These are phyloP conservation scores for Saxidomus purpurata DNA, from an alignment of 1,140 invertebrate genomes.

Conservation along the genomic window DNA sequence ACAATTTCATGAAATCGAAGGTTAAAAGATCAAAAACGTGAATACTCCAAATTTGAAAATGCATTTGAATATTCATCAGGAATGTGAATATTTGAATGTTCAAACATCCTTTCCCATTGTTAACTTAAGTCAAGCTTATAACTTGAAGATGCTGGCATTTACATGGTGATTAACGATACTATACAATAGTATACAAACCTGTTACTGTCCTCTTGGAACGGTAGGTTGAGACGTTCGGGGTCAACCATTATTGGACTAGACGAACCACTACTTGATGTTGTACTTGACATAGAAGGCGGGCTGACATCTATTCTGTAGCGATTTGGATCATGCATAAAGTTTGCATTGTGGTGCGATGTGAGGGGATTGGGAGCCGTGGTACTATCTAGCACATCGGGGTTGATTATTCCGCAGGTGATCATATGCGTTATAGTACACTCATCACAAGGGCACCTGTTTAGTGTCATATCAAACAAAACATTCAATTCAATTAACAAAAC, in stretches of 20 bases:
- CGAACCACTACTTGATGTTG: constrained; percentile 84
- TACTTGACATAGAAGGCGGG: constrained; percentile 85
- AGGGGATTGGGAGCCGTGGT: constrained; percentile 65
- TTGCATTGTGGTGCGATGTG: constrained; percentile 68
- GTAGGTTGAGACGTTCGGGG: constrained; percentile 76
- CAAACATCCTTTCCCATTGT: no score
- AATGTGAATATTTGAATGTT: no score
- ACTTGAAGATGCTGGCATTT: no score
- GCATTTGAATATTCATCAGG: no score
- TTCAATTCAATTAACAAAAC: background rate
- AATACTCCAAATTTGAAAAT: no score
- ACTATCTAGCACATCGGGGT: constrained; percentile 81
- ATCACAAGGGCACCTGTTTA: constrained; percentile 86
- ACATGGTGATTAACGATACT: no score
- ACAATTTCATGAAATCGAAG: no score
- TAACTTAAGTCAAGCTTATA: no score
- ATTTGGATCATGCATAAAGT: constrained; percentile 81
- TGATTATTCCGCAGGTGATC: constrained; percentile 86
- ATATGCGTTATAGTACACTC: constrained; percentile 86
- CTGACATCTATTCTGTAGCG: constrained; percentile 83
- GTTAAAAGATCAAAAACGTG: no score
- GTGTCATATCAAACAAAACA: no score
- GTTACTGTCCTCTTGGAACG: constrained; percentile 69
- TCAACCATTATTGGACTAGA: constrained; percentile 84
- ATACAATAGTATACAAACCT: constrained; percentile 38